Evolutionary conservation across 2,113 vertebrate species (phyloP).

Genomic region (Rhinoderma darwinii): DNA sequence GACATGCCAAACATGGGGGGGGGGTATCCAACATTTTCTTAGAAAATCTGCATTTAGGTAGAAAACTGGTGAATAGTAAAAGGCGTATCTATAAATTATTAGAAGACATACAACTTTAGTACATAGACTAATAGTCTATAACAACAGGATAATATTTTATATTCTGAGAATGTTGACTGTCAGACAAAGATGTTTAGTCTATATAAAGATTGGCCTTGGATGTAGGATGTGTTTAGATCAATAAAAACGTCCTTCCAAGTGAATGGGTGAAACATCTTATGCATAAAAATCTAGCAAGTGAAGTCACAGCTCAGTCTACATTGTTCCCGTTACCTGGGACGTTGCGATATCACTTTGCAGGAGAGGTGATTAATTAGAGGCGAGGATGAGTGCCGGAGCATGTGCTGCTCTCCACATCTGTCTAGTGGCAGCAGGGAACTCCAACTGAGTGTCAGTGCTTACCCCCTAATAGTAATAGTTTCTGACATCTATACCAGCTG

Average conservation of each 20-base stretch:
- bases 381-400: conserved; percentile 30
- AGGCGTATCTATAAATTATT: too few species aligned
- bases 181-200: background rate
- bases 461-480: conserved; percentile 57
- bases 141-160: too few species aligned
- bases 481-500: conserved; percentile 58
- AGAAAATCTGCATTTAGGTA: background rate
- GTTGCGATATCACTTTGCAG: conserved; percentile 49
- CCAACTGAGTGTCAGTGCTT: conserved; percentile 57
- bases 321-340: conserved; percentile 33
- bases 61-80: background rate
- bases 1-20: too few species aligned
- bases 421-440: conserved; percentile 51
- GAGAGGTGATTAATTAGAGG: conserved; percentile 61
- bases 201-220: background rate
- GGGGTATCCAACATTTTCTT: background rate
- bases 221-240: background rate
- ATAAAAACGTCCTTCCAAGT: conserved; percentile 21
- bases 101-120: too few species aligned
- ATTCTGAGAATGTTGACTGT: too few species aligned
- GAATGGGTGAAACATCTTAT: conserved; percentile 2
- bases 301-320: conserved; percentile 9
- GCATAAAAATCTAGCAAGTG: background rate
- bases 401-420: conserved; percentile 57
- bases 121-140: too few species aligned